A percentile compares a stretch with the other conserved stretches of the same genome.
Conservation (phyloP, 1,140 invertebrate genomes). For the Chrysoperla carnea region DNA sequence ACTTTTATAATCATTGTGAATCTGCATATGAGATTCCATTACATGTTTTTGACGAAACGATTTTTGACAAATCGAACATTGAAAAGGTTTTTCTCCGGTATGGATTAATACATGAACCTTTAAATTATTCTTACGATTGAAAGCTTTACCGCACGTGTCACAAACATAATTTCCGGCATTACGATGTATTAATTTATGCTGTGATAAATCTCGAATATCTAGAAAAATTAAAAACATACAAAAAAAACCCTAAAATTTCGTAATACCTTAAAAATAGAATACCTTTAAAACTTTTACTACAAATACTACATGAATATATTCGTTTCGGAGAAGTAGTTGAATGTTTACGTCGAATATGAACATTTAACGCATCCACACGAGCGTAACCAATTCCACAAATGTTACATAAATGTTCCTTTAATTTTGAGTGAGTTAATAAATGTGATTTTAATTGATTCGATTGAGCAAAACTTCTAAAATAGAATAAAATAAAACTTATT, state of each 20-base stretch:
- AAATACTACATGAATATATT: background rate
- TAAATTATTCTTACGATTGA: conserved; percentile 1
- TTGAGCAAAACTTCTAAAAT: background rate
- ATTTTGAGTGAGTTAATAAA: background rate
- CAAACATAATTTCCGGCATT: background rate
- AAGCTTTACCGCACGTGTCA: background rate
- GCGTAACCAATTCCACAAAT: background rate
- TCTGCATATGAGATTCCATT: too few relatives aligned
- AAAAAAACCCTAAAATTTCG: background rate
- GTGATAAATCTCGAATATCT: conserved; percentile 1
- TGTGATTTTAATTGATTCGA: conserved; percentile 1
- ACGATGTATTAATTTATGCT: background rate
- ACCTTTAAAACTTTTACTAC: background rate
- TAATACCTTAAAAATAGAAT: background rate
- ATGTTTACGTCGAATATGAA: background rate
- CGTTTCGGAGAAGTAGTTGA: background rate
- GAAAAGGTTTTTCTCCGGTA: background rate
- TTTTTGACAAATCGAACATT: background rate
- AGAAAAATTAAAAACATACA: background rate
- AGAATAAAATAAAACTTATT: background rate
- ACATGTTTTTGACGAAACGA: background rate
- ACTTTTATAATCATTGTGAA: too few relatives aligned
- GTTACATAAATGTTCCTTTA: background rate
- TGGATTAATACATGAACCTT: background rate
- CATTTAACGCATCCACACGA: background rate